Base-by-base conservation (phyloP, 2,797 vertebrate genomes). In the Melopsittacus undulatus region DNA sequence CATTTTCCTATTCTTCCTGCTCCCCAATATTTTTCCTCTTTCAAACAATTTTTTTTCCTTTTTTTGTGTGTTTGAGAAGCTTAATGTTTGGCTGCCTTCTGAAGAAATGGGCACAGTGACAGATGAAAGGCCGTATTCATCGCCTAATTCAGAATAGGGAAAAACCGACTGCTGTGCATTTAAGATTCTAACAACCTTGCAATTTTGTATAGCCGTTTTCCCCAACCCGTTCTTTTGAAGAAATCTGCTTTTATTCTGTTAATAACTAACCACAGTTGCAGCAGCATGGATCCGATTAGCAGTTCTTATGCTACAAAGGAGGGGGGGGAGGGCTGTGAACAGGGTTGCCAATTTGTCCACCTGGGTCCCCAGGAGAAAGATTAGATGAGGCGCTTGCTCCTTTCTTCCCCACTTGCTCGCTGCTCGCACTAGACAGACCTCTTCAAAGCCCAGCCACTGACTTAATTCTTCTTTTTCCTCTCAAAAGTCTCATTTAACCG, bases 251-350 rank as follows among this genome's bases (percentile, higher is more conserved):
- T 98, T 98, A 98, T 98, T 98, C 98, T 95, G 96, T 93, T 98
- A 98, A 98, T 98, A 98, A 98, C 97, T 98, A 98, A 97, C 97
- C 97, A 97, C 97, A 96, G 97, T 97, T 96, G 97, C 97, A 98
- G 97, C 98, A 98, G 98, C 98, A 98, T 98, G 98, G 98, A 98
- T 98, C 98, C 97, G 98, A 98, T 98, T 98, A 98, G 98, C 97
- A 97, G 98, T 97, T 98, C 97, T 97, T 96, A 95, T 2, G 87
- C 96, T 96, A 98, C 97, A 98, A 98, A 98, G 95, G 86, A 91
- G 75, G 77, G 84, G 81, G 94, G 95, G 93, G 94, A 89, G 91
- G 90, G 95, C 97, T 89, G 94, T 64, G 97, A 97, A 96, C 97
- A 87, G 95, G 96, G 97, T 87, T 98, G 98, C 98, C 98, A 98